Conservation (phyloP, 2,113 vertebrate species). For the Spea bombifrons region DNA sequence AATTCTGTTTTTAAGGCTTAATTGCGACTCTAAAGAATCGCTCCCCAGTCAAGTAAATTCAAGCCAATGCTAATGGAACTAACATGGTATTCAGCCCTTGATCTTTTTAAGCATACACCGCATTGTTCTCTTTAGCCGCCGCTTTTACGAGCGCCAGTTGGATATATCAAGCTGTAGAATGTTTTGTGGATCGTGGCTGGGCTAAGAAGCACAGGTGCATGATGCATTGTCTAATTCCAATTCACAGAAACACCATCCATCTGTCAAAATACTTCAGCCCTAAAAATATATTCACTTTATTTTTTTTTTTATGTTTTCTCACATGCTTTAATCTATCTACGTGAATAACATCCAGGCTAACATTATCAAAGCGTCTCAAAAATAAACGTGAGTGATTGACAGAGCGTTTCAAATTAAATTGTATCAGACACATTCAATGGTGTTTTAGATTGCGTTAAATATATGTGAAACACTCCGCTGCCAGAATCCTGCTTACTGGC, state of each 20-base stretch:
- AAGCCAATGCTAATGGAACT: slow-evolving; percentile 12
- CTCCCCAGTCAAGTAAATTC: slow-evolving; percentile 21
- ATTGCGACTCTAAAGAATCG: slow-evolving; percentile 26
- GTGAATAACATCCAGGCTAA: neutral
- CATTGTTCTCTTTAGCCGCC: neutral
- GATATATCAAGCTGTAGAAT: neutral
- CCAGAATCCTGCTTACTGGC: too few species aligned
- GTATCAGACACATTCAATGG: slow-evolving; percentile 1
- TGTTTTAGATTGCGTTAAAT: neutral
- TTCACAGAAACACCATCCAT: slow-evolving; percentile 7
- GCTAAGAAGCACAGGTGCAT: slow-evolving; percentile 30
- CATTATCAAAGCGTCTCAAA: neutral
- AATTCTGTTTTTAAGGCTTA: slow-evolving; percentile 19
- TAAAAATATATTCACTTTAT: slow-evolving; percentile 13
- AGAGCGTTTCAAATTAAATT: slow-evolving; percentile 10
- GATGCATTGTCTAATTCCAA: slow-evolving; percentile 21
- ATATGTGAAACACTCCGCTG: too few species aligned
- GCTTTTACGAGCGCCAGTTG: slow-evolving; percentile 13
- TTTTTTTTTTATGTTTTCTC: neutral
- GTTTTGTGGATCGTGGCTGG: slow-evolving; percentile 7
- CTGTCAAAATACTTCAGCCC: slow-evolving; percentile 10
- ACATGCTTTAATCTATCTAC: slow-evolving; percentile 3
- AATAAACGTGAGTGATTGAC: neutral
- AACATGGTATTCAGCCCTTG: slow-evolving; percentile 20
- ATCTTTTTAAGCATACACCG: slow-evolving; percentile 22